These are phyloP conservation scores for Aleiodes alternator DNA, from an alignment of 2,888 invertebrate species.

Conservation along the genomic window DNA sequence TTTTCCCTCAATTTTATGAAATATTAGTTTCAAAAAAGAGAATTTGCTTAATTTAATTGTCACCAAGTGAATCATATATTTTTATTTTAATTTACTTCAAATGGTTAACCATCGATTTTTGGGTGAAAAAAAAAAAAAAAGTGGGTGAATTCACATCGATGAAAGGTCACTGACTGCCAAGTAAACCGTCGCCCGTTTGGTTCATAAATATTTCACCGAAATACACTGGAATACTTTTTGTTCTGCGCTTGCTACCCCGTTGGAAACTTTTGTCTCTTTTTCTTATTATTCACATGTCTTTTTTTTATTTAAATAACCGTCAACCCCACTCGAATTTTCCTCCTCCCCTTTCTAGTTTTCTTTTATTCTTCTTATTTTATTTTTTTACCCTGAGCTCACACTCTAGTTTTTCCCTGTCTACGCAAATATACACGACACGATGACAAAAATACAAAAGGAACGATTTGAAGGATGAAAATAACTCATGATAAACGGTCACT, in stretches of 20 bases:
- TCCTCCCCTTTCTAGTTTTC: constrained; percentile 17
- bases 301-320: constrained; percentile 26
- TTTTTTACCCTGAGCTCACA: constrained; percentile 26
- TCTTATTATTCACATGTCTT: neutral
- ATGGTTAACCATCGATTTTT: neutral
- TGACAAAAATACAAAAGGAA: neutral
- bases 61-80: too few species aligned
- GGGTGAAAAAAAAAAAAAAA: neutral
- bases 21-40: too few species aligned
- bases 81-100: neutral
- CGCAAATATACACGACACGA: neutral
- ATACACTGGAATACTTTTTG: constrained; percentile 42
- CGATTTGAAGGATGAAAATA: constrained; percentile 8
- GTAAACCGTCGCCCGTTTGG: constrained; percentile 36
- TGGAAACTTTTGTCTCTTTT: neutral
- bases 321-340: constrained; percentile 27
- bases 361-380: neutral
- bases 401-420: neutral
- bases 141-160: constrained; percentile 9
- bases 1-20: constrained; percentile 37
- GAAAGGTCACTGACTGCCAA: constrained; percentile 23
- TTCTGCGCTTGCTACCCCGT: constrained; percentile 6
- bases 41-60: too few species aligned
- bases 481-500: neutral
- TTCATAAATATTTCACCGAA: constrained; percentile 26